Percentiles rank a stretch among this genome's conserved stretches.
Conservation (phyloP, 1,140 invertebrate species). For the Trichogramma pretiosum region DNA sequence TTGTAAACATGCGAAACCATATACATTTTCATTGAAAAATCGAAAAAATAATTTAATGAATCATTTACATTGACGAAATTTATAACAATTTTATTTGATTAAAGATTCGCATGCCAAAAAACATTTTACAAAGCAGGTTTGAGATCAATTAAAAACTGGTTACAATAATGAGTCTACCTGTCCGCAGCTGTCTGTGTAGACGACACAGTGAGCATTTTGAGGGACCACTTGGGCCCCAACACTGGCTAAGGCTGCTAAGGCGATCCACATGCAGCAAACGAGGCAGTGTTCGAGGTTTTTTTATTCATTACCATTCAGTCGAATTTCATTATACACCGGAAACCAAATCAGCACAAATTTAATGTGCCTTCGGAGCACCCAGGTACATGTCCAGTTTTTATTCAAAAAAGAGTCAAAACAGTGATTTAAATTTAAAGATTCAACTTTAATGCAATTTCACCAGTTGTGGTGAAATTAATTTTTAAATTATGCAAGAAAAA, state of each 20-base stretch:
- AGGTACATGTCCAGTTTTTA: slow-evolving; percentile 41
- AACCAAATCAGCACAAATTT: slow-evolving; percentile 37
- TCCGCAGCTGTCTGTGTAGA: slow-evolving; percentile 90
- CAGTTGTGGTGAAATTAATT: no score
- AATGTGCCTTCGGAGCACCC: slow-evolving; percentile 42
- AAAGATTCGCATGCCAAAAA: no score
- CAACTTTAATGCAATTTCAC: background rate
- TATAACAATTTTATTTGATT: no score
- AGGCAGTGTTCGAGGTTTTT: slow-evolving; percentile 47
- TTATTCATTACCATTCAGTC: slow-evolving; percentile 41
- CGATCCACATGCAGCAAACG: slow-evolving; percentile 49
- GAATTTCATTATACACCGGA: slow-evolving; percentile 42
- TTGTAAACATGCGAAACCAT: slow-evolving; percentile 18
- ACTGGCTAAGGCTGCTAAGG: slow-evolving; percentile 50
- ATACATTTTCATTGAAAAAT: no score
- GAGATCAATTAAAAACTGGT: slow-evolving; percentile 47
- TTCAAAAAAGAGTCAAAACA: background rate
- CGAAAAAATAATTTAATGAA: slow-evolving; percentile 6
- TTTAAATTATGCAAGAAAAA: no score
- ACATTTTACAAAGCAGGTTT: slow-evolving; percentile 37
- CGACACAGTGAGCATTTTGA: slow-evolving; percentile 82
- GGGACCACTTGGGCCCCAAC: slow-evolving; percentile 56
- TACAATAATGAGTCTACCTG: slow-evolving; percentile 71
- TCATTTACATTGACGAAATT: no score
- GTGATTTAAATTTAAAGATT: background rate